phyloP scores from a whole-genome alignment of 2,113 vertebrate species.

The Sorex araneus region DNA sequence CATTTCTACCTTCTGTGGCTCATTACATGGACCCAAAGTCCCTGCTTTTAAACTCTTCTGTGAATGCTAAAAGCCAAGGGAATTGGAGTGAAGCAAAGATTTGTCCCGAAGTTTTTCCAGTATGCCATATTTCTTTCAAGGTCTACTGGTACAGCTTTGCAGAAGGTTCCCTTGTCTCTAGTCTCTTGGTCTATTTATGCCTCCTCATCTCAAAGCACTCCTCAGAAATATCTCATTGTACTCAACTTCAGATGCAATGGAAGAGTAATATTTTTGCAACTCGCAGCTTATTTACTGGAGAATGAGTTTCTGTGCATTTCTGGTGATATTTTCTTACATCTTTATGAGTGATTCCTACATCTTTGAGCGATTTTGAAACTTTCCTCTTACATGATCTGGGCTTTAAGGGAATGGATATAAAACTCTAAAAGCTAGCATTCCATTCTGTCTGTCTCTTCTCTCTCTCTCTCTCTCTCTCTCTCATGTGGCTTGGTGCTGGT shows the following conservation, averaged over 20 bases:
- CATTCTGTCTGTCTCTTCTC: not conserved
- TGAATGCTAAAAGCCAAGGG: not conserved
- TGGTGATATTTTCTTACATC: not conserved
- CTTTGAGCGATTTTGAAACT: not conserved
- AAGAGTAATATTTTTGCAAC: not conserved
- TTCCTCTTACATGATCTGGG: not conserved
- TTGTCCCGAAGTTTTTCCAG: not conserved
- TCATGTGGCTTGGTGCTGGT: not conserved
- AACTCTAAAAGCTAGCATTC: not conserved
- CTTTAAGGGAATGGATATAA: not conserved
- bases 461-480: not conserved
- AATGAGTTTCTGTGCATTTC: not conserved
- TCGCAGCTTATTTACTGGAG: not conserved
- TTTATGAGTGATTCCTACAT: not conserved
- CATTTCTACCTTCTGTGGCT: not conserved
- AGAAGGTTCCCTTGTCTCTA: not conserved
- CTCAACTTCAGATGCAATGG: not conserved
- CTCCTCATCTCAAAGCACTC: not conserved
- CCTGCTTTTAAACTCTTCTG: not conserved
- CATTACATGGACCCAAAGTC: not conserved
- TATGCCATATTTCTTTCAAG: not conserved
- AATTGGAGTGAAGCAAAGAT: not conserved
- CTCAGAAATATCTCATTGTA: not conserved
- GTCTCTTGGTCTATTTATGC: not conserved
- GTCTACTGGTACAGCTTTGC: not conserved